Evolutionary conservation across 2,113 vertebrate species (phyloP).

Genomic region (Megaptera novaeangliae): DNA sequence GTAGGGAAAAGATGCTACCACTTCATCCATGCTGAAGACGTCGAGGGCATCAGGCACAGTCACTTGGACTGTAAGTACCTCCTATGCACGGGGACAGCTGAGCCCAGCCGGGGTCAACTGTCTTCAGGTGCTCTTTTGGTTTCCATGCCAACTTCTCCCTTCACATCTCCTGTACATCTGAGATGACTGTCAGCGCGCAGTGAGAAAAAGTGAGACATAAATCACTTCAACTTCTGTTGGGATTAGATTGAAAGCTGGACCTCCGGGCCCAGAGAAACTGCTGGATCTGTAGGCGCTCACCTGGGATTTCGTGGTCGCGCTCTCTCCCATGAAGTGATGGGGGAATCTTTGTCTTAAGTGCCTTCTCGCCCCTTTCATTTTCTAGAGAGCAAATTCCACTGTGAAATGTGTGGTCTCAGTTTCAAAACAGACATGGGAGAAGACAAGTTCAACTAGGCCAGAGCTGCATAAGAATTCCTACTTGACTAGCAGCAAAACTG

Average conservation of each 20-base stretch:
- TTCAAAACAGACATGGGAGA: not conserved
- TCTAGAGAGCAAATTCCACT: slow-evolving; percentile 33
- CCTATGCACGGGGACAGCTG: not conserved
- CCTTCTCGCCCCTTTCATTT: slow-evolving; percentile 39
- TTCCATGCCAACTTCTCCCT: not conserved
- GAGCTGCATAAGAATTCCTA: not conserved
- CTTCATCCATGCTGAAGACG: slow-evolving; percentile 98
- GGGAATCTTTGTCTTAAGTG: not conserved
- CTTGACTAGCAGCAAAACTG: not conserved
- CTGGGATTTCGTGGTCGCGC: not conserved
- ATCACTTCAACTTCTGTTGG: slow-evolving; percentile 41
- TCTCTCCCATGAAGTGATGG: not conserved
- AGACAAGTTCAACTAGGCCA: slow-evolving; percentile 19
- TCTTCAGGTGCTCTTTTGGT: not conserved
- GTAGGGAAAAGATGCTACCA: slow-evolving; percentile 98
- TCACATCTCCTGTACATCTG: not conserved
- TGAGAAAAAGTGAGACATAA: slow-evolving; percentile 22
- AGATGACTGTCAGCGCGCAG: not conserved
- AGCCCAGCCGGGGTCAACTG: not conserved
- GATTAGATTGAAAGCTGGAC: slow-evolving; percentile 24
- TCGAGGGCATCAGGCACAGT: slow-evolving; percentile 96
- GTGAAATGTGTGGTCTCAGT: slow-evolving; percentile 8
- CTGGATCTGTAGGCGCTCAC: not conserved
- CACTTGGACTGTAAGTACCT: slow-evolving; percentile 96
- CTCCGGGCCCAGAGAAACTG: not conserved